Percentiles rank a stretch among this genome's conserved stretches.
phyloP scores from a whole-genome alignment of 2,797 vertebrate species.

The Propithecus deckenii region DNA sequence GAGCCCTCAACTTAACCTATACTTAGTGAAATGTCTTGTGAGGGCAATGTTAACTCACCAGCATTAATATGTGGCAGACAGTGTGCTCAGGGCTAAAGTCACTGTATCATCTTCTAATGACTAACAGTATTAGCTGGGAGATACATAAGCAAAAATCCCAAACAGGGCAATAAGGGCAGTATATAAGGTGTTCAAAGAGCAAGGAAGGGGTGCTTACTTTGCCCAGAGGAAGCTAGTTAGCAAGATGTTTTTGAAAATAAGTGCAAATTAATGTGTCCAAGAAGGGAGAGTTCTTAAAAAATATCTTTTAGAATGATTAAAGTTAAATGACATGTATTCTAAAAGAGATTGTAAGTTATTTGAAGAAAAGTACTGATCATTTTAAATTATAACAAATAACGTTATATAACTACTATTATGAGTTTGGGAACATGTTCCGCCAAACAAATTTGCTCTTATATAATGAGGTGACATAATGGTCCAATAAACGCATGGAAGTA shows the following conservation, averaged over 20 bases:
- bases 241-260: not conserved
- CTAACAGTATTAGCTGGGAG: not conserved
- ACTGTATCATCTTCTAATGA: not conserved
- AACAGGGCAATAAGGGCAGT: not conserved
- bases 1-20: not conserved
- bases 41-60: not conserved
- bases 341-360: not conserved
- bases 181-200: not conserved
- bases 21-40: not conserved
- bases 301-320: not conserved
- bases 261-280: not conserved
- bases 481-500: not conserved
- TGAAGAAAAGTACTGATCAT: not conserved
- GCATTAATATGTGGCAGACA: not conserved
- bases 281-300: not conserved
- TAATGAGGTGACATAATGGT: not conserved
- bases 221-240: not conserved
- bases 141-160: not conserved
- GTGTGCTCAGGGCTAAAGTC: not conserved
- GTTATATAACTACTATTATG: not conserved
- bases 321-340: slow-evolving; percentile 11
- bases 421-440: not conserved
- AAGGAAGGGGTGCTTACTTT: not conserved
- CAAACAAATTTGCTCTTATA: not conserved
- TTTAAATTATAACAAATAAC: not conserved